These are phyloP conservation scores for Characodon lateralis DNA, from an alignment of 2,797 vertebrate species.

Conservation along the genomic window DNA sequence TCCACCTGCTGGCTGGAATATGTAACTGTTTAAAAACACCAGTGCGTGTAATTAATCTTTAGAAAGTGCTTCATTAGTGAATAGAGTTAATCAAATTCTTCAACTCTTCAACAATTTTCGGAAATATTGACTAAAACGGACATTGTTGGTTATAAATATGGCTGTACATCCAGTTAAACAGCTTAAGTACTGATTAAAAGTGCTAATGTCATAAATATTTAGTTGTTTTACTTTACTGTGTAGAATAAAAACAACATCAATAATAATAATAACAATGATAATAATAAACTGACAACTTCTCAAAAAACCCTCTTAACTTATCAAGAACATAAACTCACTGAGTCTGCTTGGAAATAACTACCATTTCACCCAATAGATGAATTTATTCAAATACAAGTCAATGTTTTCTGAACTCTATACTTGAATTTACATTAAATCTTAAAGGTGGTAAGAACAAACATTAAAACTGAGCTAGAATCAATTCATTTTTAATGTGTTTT, in stretches of 20 bases:
- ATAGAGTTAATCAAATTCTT: background rate
- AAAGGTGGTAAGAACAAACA: background rate
- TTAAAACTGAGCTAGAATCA: background rate
- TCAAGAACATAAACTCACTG: background rate
- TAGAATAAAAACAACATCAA: background rate
- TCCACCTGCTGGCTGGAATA: conserved; percentile 49
- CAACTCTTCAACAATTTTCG: background rate
- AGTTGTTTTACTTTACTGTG: background rate
- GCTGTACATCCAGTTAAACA: background rate
- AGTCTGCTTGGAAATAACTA: background rate
- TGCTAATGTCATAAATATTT: background rate
- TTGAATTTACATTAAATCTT: background rate
- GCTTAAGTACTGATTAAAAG: background rate
- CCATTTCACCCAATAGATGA: no score
- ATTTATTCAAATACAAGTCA: background rate
- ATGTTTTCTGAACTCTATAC: background rate
- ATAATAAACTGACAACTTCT: background rate
- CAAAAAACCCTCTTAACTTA: background rate
- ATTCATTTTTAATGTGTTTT: background rate
- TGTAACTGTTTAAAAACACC: background rate
- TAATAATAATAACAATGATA: background rate
- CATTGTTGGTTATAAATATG: background rate
- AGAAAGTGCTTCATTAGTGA: background rate
- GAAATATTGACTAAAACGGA: background rate
- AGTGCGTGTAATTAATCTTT: background rate